These are phyloP conservation scores for Anguilla japonica DNA, from an alignment of 2,113 vertebrate genomes.

Conservation along the genomic window DNA sequence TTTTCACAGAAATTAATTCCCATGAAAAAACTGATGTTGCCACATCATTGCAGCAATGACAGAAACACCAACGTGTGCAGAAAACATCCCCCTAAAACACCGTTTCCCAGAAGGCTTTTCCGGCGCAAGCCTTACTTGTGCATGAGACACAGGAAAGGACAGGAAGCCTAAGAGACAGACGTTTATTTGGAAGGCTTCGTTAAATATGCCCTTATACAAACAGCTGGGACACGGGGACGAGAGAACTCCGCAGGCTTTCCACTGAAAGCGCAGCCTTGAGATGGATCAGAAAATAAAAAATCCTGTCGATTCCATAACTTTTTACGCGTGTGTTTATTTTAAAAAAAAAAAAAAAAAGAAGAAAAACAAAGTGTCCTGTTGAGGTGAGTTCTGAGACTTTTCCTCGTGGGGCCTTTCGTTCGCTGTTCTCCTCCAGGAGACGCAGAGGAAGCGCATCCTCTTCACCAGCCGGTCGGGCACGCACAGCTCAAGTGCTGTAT, in stretches of 20 bases:
- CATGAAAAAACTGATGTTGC: too few species aligned
- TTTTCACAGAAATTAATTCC: too few species aligned
- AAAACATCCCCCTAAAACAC: not conserved
- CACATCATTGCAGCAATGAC: too few species aligned
- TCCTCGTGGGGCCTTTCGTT: slow-evolving; percentile 27
- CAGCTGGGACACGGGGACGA: not conserved
- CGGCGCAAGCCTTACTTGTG: not conserved
- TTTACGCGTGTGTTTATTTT: slow-evolving; percentile 62
- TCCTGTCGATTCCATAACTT: slow-evolving; percentile 15
- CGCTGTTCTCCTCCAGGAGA: slow-evolving; percentile 41
- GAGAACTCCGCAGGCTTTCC: not conserved
- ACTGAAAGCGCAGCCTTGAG: slow-evolving; percentile 3
- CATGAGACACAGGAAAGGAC: not conserved
- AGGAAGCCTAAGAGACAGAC: not conserved
- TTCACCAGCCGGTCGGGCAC: slow-evolving; percentile 45
- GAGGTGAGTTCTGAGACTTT: slow-evolving; percentile 40
- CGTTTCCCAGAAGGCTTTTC: not conserved
- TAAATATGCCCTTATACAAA: slow-evolving; percentile 23
- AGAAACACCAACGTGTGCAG: not conserved
- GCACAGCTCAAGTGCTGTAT: slow-evolving; percentile 44
- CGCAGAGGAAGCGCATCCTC: slow-evolving; percentile 58
- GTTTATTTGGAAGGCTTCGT: slow-evolving; percentile 24
- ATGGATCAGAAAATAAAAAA: slow-evolving; percentile 17
- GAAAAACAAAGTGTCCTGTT: slow-evolving; percentile 43
- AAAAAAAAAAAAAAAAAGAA: slow-evolving; percentile 39